Base-by-base conservation (phyloP, 2,888 invertebrate species). In the Monoplex corrugatus region DNA sequence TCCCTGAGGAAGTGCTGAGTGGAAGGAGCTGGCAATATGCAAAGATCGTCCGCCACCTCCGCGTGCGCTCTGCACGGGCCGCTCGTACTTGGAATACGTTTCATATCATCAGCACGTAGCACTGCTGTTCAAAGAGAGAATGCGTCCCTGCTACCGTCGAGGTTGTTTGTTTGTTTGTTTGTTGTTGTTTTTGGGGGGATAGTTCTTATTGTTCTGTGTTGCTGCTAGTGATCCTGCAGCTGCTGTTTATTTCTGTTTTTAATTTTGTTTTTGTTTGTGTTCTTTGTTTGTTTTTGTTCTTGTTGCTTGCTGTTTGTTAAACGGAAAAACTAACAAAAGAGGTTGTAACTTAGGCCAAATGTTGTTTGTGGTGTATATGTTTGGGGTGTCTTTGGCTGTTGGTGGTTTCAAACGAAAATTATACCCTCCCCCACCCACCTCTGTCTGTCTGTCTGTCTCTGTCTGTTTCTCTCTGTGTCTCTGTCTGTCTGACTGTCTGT, bases 11-110 rank as follows among this genome's bases (percentile, higher is more conserved):
- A 57, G 10, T 23, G 82, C 68, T 45, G 80, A 40, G 32, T 38
- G 75, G 38, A 75, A 38, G 75, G 23, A 38, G 35, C 75, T n/a
- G 44, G 50, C 68, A 89, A 89, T 82, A 86, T 82, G 50, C 86
- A 86, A 43, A 45, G 45, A 44, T 16, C 45, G 45, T 45, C 35
- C 38, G 16, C 75, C 35, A 38, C 35, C 35, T 35, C 35, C 35
- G 13, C 35, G 13, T 57, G 16, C 35, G 38, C 10, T 28, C 10
- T 38, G 35, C 13, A 2, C 2, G 16, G 16, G 13, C n/a, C 23
- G 68, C 68, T 75, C 75, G 38, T 75, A 75, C 35, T 38, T 8
- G 75, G n/a, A 68, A 68, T 68, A 6, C n/a, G 68, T 68, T 68
- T 68, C 32, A 68, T 68, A 1, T 68, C 68, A 68, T 10, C 35